Base-by-base conservation (phyloP, 2,888 invertebrate genomes). In the Sinohyriopsis cumingii region DNA sequence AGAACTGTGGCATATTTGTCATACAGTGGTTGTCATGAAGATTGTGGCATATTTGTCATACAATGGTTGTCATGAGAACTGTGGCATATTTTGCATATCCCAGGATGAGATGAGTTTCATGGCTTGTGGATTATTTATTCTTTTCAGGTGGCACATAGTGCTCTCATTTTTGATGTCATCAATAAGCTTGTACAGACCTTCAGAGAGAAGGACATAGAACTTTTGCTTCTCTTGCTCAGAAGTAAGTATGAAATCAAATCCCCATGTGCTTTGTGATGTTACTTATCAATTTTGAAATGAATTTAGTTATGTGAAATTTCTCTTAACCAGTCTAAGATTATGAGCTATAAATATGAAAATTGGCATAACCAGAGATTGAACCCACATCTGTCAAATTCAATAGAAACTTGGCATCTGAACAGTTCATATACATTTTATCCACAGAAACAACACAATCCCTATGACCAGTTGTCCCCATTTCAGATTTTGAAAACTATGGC, bases 201-300 rank as follows among this genome's bases (percentile, higher is more conserved):
- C 86, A 83, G 87, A 0, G 95, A 96, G 89, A 96, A 96, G 90
- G 93, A 94, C 76, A 93, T 98, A 18, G 97, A 97, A 83, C 93
- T 97, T 69, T 93, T 97, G 77, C 89, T 98, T 19, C 91, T 94
- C 0, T 92, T 95, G 12, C 90, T 98, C 62, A 93, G 94, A 82
- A 93, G 93, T 90, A 83, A 86, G 84, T 84, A 24, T 18, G 25
- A 3, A n/a, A 57, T 57, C n/a, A 57, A 20, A 57, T 57, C 18
- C 15, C 15, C 2, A 2, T n/a, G 57, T 57, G 20, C 22, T n/a
- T 22, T 12, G 15, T 22, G n/a, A 7, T 6, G 57, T 15, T 45
- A 45, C 45, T 45, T 12, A 12, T 3, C 12, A 45, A 15, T 12
- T 45, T 45, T 45, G 45, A 45, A 45, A 12, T 45, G 45, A 12